phyloP scores from a whole-genome alignment of 2,113 vertebrate genomes.

The Eublepharis macularius region DNA sequence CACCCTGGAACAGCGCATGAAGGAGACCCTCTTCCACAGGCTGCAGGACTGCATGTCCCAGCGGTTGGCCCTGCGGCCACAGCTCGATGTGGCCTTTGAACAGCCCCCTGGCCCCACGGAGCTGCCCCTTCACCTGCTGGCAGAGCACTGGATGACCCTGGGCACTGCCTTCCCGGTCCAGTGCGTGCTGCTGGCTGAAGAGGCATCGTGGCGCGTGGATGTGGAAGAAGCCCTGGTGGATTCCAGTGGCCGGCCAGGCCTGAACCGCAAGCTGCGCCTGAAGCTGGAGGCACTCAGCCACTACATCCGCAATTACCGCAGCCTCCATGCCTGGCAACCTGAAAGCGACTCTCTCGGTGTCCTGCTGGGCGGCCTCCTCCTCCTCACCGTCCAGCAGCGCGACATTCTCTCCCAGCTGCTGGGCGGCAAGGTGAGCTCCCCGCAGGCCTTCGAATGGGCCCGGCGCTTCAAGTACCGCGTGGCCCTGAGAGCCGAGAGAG shows the following conservation, averaged over 20 bases:
- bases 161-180: constrained; percentile 77
- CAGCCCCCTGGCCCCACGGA: constrained; percentile 9
- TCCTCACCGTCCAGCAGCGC: constrained; percentile 69
- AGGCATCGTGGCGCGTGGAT: constrained; percentile 72
- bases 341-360: constrained; percentile 2
- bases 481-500: constrained; percentile 14
- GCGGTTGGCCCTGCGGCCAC: constrained; percentile 23
- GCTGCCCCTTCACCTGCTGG: not conserved
- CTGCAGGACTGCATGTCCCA: constrained; percentile 68
- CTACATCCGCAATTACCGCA: constrained; percentile 26
- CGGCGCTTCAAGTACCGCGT: constrained; percentile 81
- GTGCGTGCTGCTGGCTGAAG: constrained; percentile 82
- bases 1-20: constrained; percentile 75
- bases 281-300: constrained; percentile 61
- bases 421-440: constrained; percentile 47
- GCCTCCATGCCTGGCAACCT: not conserved
- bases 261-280: constrained; percentile 33
- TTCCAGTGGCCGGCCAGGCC: not conserved
- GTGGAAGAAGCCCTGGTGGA: constrained; percentile 63
- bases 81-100: constrained; percentile 22
- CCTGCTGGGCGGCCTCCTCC: constrained; percentile 58
- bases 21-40: constrained; percentile 60
- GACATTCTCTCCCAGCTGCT: constrained; percentile 70
- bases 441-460: constrained; percentile 85
- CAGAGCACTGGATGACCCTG: constrained; percentile 56